These are phyloP conservation scores for Athrips mouffetella DNA, from an alignment of 2,888 invertebrate species.

Conservation along the genomic window DNA sequence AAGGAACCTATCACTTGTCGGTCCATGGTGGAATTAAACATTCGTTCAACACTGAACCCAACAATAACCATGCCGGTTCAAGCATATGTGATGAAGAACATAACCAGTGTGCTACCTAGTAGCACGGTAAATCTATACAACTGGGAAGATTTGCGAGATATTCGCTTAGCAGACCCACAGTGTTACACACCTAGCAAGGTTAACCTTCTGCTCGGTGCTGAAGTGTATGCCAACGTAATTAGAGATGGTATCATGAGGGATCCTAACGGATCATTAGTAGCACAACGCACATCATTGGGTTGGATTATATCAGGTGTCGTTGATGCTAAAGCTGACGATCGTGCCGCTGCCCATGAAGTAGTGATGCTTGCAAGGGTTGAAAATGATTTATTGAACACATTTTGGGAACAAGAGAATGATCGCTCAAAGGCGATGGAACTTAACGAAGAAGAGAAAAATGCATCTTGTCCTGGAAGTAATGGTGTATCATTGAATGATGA, in stretches of 20 bases:
- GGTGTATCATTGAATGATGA: slow-evolving; percentile 22
- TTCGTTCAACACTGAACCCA: slow-evolving; percentile 4
- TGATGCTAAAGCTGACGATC: not conserved
- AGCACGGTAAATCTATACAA: not conserved
- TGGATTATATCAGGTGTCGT: slow-evolving; percentile 29
- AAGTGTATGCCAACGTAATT: slow-evolving; percentile 25
- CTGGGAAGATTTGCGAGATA: slow-evolving; percentile 12
- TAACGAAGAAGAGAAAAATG: slow-evolving; percentile 15
- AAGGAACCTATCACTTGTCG: not conserved
- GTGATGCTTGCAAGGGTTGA: slow-evolving; percentile 4
- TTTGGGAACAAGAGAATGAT: slow-evolving; percentile 23
- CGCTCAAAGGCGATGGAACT: no score
- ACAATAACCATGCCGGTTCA: not conserved
- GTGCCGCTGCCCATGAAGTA: not conserved
- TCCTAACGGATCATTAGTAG: slow-evolving; percentile 20
- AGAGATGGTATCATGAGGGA: slow-evolving; percentile 22
- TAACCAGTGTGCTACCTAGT: slow-evolving; percentile 1
- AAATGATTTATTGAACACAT: slow-evolving; percentile 15
- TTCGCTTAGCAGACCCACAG: slow-evolving; percentile 21
- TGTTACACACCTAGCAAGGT: slow-evolving; percentile 20
- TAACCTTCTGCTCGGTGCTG: slow-evolving; percentile 29
- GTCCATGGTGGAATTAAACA: not conserved
- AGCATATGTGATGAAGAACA: slow-evolving; percentile 5
- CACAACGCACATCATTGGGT: slow-evolving; percentile 27
- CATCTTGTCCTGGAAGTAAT: slow-evolving; percentile 15